phyloP scores from a whole-genome alignment of 1,140 invertebrate species.

The Charaxes varanes region DNA sequence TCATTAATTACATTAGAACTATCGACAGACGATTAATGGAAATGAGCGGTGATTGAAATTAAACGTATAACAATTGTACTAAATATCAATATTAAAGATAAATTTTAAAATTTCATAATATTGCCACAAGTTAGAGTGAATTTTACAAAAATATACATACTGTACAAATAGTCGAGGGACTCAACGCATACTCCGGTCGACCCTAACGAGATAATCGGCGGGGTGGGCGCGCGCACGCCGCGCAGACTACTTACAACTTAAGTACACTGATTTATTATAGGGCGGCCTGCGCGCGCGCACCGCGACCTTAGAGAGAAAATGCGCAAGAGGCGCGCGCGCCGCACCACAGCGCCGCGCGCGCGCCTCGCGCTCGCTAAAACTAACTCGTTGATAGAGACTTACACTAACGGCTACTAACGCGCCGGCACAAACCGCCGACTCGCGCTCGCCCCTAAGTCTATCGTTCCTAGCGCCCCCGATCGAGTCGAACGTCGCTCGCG shows the following conservation, averaged over 20 bases:
- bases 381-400: conserved; percentile 70
- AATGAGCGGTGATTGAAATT: conserved; percentile 9
- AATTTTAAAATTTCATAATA: conserved; percentile 61
- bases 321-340: background rate
- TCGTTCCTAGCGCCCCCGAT: too few species aligned
- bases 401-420: conserved; percentile 21
- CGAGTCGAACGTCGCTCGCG: too few species aligned
- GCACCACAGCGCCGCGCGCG: conserved; percentile 4
- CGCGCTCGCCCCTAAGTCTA: background rate
- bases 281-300: conserved; percentile 19
- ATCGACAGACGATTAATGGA: background rate
- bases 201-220: too few species aligned
- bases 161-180: conserved; percentile 63
- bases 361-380: conserved; percentile 37
- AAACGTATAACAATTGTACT: conserved; percentile 58
- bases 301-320: too few species aligned
- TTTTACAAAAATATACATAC: conserved; percentile 72
- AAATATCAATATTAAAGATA: conserved; percentile 57
- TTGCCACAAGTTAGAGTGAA: conserved; percentile 67
- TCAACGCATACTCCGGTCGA: conserved; percentile 43
- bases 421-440: background rate
- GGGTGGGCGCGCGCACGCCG: too few species aligned
- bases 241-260: too few species aligned
- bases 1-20: too few species aligned
- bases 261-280: too few species aligned